phyloP scores from a whole-genome alignment of 2,113 vertebrate genomes.

The Paramormyrops kingsleyae region DNA sequence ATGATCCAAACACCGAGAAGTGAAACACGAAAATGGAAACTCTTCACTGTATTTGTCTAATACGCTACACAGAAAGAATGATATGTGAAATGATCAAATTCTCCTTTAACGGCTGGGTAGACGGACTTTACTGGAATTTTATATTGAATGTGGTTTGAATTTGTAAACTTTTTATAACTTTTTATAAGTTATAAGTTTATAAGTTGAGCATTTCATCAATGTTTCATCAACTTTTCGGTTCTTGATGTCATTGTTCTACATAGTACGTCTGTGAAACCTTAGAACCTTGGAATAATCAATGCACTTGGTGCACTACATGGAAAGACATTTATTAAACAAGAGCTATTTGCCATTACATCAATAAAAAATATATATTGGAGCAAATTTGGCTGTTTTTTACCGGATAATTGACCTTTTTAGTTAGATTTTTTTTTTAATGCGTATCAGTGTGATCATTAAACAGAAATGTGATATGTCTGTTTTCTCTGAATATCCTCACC shows the following conservation, averaged over 20 bases:
- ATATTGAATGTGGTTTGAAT: neutral
- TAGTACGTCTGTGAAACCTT: neutral
- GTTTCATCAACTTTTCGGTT: neutral
- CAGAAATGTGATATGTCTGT: neutral
- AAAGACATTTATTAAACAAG: neutral
- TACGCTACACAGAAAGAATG: neutral
- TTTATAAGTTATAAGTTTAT: neutral
- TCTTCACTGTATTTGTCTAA: neutral
- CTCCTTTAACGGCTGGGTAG: neutral
- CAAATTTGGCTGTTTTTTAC: neutral
- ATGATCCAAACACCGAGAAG: neutral
- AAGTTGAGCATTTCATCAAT: neutral
- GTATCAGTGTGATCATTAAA: neutral
- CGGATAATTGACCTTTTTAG: neutral
- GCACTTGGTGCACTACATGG: neutral
- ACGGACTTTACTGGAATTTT: neutral
- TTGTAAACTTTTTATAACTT: neutral
- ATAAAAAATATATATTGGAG: neutral
- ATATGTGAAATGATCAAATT: neutral
- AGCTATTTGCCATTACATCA: neutral
- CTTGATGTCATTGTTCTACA: neutral
- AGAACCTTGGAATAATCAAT: neutral
- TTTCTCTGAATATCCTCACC: slow-evolving; percentile 59
- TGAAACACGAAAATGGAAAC: neutral
- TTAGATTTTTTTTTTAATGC: neutral